phyloP scores from a whole-genome alignment of 2,888 invertebrate genomes.

The Apomyelois bistriatella region DNA sequence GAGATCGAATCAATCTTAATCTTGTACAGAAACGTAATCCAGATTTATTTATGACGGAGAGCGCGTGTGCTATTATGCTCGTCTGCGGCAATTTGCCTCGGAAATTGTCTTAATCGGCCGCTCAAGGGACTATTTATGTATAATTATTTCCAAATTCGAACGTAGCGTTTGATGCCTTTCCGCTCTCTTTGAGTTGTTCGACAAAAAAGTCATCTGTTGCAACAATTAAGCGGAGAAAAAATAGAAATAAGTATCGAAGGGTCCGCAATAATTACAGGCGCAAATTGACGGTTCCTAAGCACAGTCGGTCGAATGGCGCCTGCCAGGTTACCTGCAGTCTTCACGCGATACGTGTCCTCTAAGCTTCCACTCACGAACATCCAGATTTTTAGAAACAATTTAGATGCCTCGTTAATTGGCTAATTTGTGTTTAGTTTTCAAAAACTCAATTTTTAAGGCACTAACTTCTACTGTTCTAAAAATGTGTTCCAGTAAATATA shows the following conservation, averaged over 20 bases:
- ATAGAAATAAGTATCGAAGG: slow-evolving; percentile 80
- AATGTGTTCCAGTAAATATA: no score
- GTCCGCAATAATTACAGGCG: slow-evolving; percentile 79
- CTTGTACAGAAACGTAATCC: slow-evolving; percentile 78
- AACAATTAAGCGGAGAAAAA: slow-evolving; percentile 78
- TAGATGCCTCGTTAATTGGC: slow-evolving; percentile 1
- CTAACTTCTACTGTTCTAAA: no score
- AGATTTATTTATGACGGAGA: slow-evolving; percentile 78
- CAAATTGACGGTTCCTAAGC: slow-evolving; percentile 77
- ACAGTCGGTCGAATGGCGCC: slow-evolving; percentile 66
- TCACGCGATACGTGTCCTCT: slow-evolving; percentile 55
- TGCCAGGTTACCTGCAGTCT: slow-evolving; percentile 61
- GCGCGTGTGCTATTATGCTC: slow-evolving; percentile 79
- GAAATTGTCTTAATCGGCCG: slow-evolving; percentile 81
- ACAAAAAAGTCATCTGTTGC: slow-evolving; percentile 80
- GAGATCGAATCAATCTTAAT: slow-evolving; percentile 79
- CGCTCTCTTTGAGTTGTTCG: slow-evolving; percentile 79
- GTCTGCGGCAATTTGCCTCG: slow-evolving; percentile 79
- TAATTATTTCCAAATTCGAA: slow-evolving; percentile 80
- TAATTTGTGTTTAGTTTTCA: slow-evolving; percentile 9
- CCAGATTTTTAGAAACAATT: slow-evolving; percentile 9
- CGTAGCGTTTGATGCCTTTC: slow-evolving; percentile 79
- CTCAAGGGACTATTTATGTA: slow-evolving; percentile 81
- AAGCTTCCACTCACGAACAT: slow-evolving; percentile 26
- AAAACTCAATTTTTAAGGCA: no score